These are phyloP conservation scores for Apis mellifera DNA, from an alignment of 1,140 invertebrate species.

Conservation along the genomic window DNA sequence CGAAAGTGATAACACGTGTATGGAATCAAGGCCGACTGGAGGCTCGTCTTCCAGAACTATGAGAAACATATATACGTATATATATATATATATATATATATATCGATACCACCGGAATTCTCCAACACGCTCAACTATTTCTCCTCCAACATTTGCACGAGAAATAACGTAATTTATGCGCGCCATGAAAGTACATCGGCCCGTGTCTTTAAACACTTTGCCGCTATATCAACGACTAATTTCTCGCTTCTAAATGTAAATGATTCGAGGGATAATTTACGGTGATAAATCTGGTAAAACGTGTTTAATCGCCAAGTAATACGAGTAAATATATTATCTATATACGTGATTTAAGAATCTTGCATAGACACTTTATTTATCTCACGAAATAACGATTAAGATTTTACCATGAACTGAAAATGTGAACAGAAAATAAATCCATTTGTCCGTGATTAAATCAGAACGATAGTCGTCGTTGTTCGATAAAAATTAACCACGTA, in stretches of 20 bases:
- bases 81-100: not conserved
- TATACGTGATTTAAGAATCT: not conserved
- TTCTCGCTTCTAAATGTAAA: constrained; percentile 4
- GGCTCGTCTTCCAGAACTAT: constrained; percentile 44
- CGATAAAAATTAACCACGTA: not conserved
- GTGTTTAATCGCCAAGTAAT: not conserved
- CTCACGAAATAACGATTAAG: too few species aligned
- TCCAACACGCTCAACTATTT: not conserved
- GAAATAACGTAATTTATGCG: not conserved
- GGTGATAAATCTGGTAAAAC: not conserved
- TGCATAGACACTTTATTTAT: not conserved
- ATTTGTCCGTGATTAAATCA: too few species aligned
- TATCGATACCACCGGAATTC: constrained; percentile 26
- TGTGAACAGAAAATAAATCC: too few species aligned
- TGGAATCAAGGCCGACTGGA: constrained; percentile 22
- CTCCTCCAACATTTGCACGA: not conserved
- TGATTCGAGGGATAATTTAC: constrained; percentile 10
- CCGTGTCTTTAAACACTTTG: not conserved
- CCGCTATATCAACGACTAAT: constrained; percentile 6
- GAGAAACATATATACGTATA: constrained; percentile 21
- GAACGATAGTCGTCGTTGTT: not conserved
- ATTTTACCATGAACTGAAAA: too few species aligned
- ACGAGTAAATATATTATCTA: not conserved
- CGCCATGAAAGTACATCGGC: not conserved
- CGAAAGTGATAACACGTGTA: constrained; percentile 5